phyloP scores from a whole-genome alignment of 2,113 vertebrate genomes.

The Todiramphus saurophagus region DNA sequence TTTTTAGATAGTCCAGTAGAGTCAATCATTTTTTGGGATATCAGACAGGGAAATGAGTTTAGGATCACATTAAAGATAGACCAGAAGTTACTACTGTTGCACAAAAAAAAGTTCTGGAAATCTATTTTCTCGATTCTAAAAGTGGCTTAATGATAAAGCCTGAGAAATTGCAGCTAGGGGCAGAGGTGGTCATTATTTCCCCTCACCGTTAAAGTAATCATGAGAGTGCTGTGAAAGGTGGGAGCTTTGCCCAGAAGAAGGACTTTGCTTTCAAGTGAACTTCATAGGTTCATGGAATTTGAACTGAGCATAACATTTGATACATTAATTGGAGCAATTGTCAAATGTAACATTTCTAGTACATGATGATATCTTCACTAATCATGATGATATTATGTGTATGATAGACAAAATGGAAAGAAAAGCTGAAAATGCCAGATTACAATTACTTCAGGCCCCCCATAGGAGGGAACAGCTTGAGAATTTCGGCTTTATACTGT shows the following conservation, averaged over 20 bases:
- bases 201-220: neutral
- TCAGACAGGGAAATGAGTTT: neutral
- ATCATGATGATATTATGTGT: neutral
- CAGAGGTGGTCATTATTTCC: neutral
- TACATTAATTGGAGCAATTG: conserved; percentile 36
- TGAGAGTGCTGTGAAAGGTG: neutral
- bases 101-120: neutral
- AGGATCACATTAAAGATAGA: neutral
- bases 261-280: conserved; percentile 3
- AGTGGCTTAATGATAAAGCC: neutral
- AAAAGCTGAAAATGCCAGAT: neutral
- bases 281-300: conserved; percentile 1
- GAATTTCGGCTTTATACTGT: neutral
- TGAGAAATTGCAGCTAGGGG: neutral
- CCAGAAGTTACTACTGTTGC: neutral
- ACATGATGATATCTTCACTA: conserved; percentile 19
- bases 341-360: conserved; percentile 31
- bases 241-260: conserved; percentile 23
- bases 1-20: neutral
- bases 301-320: neutral
- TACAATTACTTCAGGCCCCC: neutral
- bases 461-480: neutral
- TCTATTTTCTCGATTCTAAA: neutral
- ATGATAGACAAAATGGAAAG: conserved; percentile 10
- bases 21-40: neutral